These are phyloP conservation scores for Cyanistes caeruleus DNA, from an alignment of 2,113 vertebrate genomes.

Conservation along the genomic window DNA sequence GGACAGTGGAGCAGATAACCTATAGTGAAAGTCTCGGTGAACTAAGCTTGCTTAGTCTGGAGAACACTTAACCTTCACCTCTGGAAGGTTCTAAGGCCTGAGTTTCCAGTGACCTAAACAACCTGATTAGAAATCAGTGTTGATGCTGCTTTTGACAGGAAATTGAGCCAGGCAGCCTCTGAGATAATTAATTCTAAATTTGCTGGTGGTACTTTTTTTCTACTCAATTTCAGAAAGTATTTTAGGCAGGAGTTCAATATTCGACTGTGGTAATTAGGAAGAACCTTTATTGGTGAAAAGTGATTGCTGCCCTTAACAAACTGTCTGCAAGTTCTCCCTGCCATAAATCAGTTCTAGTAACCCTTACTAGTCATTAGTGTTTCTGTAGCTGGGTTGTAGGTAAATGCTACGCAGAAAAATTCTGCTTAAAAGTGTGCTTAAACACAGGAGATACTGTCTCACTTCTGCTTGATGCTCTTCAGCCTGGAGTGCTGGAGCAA, in stretches of 20 bases:
- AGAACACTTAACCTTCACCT: neutral
- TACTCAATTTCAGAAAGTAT: neutral
- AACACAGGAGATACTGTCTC: neutral
- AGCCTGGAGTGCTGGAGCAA: neutral
- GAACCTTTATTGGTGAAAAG: neutral
- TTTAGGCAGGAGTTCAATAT: neutral
- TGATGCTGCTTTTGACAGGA: neutral
- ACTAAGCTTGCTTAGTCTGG: neutral
- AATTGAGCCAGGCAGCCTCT: neutral
- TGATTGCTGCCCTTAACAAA: neutral
- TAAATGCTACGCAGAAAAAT: neutral
- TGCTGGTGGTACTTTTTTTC: neutral
- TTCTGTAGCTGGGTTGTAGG: neutral
- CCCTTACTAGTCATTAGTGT: neutral
- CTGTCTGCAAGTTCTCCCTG: neutral
- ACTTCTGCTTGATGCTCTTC: neutral
- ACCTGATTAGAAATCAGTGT: neutral
- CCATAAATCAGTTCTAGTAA: neutral
- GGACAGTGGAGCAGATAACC: neutral
- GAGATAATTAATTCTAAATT: neutral
- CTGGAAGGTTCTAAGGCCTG: neutral
- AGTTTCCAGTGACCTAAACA: neutral
- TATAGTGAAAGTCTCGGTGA: neutral
- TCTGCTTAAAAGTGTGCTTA: neutral
- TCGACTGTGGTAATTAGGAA: neutral